phyloP scores from a whole-genome alignment of 2,888 invertebrate species.

The Tachystola acroxantha region DNA sequence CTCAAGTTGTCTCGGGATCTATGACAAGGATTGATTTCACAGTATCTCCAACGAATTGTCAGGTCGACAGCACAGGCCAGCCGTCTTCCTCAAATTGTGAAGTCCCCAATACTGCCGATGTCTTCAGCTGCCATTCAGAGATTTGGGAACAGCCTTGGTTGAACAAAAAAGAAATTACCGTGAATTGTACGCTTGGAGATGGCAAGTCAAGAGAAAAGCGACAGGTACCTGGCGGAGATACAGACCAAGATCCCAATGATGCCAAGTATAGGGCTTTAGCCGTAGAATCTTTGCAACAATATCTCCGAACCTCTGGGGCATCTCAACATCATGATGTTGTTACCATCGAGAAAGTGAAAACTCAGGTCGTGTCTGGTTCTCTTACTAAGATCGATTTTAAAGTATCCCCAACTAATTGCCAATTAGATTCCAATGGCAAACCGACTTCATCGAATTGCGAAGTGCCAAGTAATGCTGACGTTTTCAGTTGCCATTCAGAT shows the following conservation, averaged over 20 bases:
- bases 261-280: constrained; percentile 21
- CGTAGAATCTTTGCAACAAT: constrained; percentile 27
- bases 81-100: background rate
- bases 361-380: constrained; percentile 25
- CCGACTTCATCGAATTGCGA: constrained; percentile 1
- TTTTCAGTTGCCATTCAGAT: constrained; percentile 26
- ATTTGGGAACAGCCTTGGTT: constrained; percentile 26
- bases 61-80: constrained; percentile 5
- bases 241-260: constrained; percentile 21
- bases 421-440: constrained; percentile 4
- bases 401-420: constrained; percentile 12
- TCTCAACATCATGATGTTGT: constrained; percentile 11
- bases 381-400: constrained; percentile 22
- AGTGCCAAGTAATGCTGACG: constrained; percentile 6
- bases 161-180: constrained; percentile 18
- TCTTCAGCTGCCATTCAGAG: constrained; percentile 26
- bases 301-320: constrained; percentile 15
- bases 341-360: constrained; percentile 19
- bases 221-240: constrained; percentile 11
- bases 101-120: constrained; percentile 6
- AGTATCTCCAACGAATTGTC: constrained; percentile 13
- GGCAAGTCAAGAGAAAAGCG: constrained; percentile 14
- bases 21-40: constrained; percentile 54
- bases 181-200: constrained; percentile 12
- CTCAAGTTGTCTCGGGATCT: constrained; percentile 51